Evolutionary conservation across 2,797 vertebrate species (phyloP).

Genomic region (Sciaenops ocellatus): DNA sequence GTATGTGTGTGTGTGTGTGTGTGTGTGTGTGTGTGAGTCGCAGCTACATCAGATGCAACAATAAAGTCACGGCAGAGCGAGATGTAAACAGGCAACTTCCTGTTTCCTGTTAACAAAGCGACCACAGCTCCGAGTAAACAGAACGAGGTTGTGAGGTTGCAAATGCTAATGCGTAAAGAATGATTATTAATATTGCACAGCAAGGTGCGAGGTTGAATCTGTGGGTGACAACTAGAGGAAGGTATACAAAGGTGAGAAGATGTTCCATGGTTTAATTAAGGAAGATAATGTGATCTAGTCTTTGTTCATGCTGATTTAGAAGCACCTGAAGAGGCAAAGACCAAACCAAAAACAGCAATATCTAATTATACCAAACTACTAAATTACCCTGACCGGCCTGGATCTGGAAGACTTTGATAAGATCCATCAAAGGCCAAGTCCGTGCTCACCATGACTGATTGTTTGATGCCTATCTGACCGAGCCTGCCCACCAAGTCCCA

Average conservation of each 20-base stretch:
- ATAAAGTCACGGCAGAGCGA: not conserved
- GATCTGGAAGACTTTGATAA: constrained; percentile 38
- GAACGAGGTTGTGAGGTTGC: not conserved
- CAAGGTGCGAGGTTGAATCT: constrained; percentile 5
- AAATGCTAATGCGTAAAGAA: not conserved
- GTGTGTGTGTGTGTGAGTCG: not conserved
- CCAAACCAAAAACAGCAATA: not conserved
- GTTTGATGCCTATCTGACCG: constrained; percentile 43
- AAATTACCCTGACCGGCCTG: constrained; percentile 12
- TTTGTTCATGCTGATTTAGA: not conserved
- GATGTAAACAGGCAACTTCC: constrained; percentile 32
- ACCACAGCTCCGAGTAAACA: constrained; percentile 44
- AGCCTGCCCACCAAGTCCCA: constrained; percentile 9
- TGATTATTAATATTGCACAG: not conserved
- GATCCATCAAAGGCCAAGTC: constrained; percentile 22
- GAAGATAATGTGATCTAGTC: not conserved
- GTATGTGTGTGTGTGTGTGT: too few species aligned
- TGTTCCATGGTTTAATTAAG: not conserved
- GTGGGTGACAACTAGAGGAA: not conserved
- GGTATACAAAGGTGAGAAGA: not conserved
- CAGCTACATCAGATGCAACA: not conserved
- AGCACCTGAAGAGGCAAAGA: not conserved
- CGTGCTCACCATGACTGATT: constrained; percentile 34
- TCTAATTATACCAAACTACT: constrained; percentile 33
- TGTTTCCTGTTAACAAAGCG: constrained; percentile 50